Base-by-base conservation (phyloP, 2,888 invertebrate genomes). In the Tiphia femorata region DNA sequence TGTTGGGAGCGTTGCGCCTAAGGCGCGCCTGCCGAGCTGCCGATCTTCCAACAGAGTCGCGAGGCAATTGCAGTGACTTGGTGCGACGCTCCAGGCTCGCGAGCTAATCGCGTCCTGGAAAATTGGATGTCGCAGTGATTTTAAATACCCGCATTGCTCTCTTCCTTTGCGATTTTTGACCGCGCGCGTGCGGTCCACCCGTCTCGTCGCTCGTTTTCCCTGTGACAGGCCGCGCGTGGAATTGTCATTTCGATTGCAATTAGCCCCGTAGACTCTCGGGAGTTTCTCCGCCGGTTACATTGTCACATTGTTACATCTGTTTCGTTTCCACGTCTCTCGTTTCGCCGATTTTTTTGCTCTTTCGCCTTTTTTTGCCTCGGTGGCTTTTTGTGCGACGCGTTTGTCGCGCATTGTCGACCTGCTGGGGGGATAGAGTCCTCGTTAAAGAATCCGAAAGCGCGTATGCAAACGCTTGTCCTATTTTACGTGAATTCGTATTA, bases 71-170 rank as follows among this genome's bases (percentile, higher is more conserved):
- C n/a, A n/a, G n/a, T n/a, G n/a, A n/a, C n/a, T n/a, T n/a, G n/a
- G n/a, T n/a, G n/a, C n/a, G n/a, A n/a, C n/a, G n/a, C n/a, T n/a
- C n/a, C n/a, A n/a, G n/a, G n/a, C n/a, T n/a, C n/a, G n/a, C n/a
- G n/a, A n/a, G n/a, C n/a, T n/a, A n/a, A n/a, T n/a, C n/a, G n/a
- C n/a, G n/a, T n/a, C n/a, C 67, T 61, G 68, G 66, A 69, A 75
- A 75, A 73, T 77, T 75, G 74, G 70, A 72, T 72, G 70, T 61
- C n/a, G 52, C 64, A 58, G 38, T 52, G 58, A 67, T 57, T 53
- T 69, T 65, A 61, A 69, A 61, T 27, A 42, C 33, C 17, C 43
- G 12, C 38, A 35, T 16, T 48, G 38, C 12, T 5, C 5, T 42
- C 42, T 27, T 17, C 17, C 17, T 42, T 42, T 35, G 42, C 19